Evolutionary conservation across 2,797 vertebrate genomes (phyloP).

Genomic region (Ctenopoma kingsleyae): DNA sequence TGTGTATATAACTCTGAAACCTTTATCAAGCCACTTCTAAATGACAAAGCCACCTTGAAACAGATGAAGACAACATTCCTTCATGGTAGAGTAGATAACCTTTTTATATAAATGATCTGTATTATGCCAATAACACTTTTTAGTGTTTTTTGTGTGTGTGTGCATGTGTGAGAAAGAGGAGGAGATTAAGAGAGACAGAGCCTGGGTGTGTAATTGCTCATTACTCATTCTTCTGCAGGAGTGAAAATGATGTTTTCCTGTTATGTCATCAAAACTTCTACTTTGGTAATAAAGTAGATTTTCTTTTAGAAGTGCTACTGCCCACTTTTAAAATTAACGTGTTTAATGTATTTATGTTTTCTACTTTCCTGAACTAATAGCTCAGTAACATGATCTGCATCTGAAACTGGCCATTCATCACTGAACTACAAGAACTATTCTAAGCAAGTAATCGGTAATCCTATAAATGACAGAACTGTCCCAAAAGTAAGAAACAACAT

Average conservation of each 20-base stretch:
- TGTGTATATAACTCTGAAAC: conserved; percentile 17
- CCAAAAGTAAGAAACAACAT: conserved; percentile 32
- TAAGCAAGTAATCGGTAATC: conserved; percentile 50
- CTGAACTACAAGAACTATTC: conserved; percentile 30
- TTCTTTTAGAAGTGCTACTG: conserved; percentile 20
- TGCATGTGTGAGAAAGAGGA: background rate
- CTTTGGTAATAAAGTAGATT: conserved; percentile 56
- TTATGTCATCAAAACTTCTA: conserved; percentile 67
- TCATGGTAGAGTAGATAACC: conserved; percentile 56
- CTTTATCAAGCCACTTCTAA: conserved; percentile 14
- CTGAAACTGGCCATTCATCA: conserved; percentile 49
- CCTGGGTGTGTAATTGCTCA: conserved; percentile 59
- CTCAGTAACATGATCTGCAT: conserved; percentile 31
- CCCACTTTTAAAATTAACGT: conserved; percentile 8
- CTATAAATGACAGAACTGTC: conserved; percentile 37
- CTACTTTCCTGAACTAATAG: background rate
- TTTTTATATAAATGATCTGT: conserved; percentile 54
- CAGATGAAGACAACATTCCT: conserved; percentile 51
- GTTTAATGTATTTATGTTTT: too few relatives aligned
- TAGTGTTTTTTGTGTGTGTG: conserved; percentile 16
- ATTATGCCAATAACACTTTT: conserved; percentile 57
- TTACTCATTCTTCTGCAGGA: conserved; percentile 71
- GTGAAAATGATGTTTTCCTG: conserved; percentile 66
- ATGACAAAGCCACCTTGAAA: conserved; percentile 44
- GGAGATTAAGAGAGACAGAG: conserved; percentile 24